Conservation (phyloP, 2,888 invertebrate species). For the Horisme vitalbata region DNA sequence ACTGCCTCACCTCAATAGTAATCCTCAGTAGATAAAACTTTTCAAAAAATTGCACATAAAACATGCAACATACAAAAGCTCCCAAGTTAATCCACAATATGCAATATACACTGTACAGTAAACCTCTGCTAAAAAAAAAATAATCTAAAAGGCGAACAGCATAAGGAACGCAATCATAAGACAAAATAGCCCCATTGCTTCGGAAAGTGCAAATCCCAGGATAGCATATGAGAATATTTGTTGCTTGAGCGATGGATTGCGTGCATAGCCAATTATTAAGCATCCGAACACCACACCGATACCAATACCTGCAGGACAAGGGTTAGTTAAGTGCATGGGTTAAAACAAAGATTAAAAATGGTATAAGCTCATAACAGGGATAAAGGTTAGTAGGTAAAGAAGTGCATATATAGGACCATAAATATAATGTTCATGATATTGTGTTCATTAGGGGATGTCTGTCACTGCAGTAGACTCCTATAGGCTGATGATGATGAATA, state of each 20-base stretch:
- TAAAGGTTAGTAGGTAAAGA: not conserved
- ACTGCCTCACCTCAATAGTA: conserved; percentile 47
- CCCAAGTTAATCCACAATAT: conserved; percentile 37
- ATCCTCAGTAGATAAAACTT: conserved; percentile 34
- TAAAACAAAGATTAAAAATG: conserved; percentile 1
- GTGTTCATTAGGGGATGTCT: no score
- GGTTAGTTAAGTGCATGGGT: conserved; percentile 20
- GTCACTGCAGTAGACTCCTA: no score
- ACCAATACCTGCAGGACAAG: conserved; percentile 90
- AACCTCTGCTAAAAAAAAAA: conserved; percentile 34
- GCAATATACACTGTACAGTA: conserved; percentile 58
- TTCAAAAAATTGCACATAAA: conserved; percentile 35
- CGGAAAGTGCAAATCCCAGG: conserved; percentile 98
- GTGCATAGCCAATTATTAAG: conserved; percentile 97
- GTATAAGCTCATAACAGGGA: not conserved
- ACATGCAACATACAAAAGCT: conserved; percentile 44
- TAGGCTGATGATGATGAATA: no score
- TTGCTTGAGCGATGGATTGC: conserved; percentile 98
- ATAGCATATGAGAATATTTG: conserved; percentile 99
- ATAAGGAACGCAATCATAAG: conserved; percentile 99
- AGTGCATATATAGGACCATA: not conserved
- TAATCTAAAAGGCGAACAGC: conserved; percentile 93
- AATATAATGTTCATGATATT: no score
- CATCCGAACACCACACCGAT: conserved; percentile 98
- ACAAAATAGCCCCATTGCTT: conserved; percentile 99